These are phyloP conservation scores for Cygnus buccinator DNA, from an alignment of 2,113 vertebrate genomes.

Conservation along the genomic window DNA sequence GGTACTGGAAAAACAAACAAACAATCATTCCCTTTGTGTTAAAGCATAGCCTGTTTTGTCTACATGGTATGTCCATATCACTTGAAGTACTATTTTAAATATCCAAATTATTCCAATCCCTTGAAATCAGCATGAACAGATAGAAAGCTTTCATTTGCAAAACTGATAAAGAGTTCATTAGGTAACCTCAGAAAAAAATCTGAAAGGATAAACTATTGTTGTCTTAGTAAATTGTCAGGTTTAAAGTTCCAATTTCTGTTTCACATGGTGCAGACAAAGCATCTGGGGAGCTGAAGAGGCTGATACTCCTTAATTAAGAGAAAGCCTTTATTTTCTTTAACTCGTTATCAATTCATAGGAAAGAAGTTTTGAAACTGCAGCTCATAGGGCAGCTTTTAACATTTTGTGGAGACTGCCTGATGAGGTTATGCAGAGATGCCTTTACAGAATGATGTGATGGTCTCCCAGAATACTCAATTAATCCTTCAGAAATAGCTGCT, in stretches of 20 bases:
- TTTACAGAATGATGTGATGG: fast-evolving
- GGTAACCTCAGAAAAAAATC: background rate
- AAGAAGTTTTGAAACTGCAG: background rate
- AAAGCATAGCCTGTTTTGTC: background rate
- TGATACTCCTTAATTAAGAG: background rate
- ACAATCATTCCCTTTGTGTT: background rate
- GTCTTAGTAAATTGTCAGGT: background rate
- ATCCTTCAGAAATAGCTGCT: background rate
- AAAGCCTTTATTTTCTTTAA: background rate
- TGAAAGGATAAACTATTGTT: background rate
- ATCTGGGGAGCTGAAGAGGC: background rate
- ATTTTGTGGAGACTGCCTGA: background rate
- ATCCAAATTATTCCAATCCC: background rate
- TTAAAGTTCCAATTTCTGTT: background rate
- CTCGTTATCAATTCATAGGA: background rate
- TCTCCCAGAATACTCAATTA: background rate
- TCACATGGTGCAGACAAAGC: background rate
- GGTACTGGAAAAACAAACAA: background rate
- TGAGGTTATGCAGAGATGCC: background rate
- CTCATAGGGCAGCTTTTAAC: background rate
- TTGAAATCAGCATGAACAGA: background rate
- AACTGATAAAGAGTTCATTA: background rate
- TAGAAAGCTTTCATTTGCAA: background rate
- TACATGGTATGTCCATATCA: background rate
- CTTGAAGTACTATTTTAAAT: background rate